Evolutionary conservation across 1,140 invertebrate species (phyloP), one percentile per base, ranked within the genome.

Genomic region (Aphelinus certus): DNA sequence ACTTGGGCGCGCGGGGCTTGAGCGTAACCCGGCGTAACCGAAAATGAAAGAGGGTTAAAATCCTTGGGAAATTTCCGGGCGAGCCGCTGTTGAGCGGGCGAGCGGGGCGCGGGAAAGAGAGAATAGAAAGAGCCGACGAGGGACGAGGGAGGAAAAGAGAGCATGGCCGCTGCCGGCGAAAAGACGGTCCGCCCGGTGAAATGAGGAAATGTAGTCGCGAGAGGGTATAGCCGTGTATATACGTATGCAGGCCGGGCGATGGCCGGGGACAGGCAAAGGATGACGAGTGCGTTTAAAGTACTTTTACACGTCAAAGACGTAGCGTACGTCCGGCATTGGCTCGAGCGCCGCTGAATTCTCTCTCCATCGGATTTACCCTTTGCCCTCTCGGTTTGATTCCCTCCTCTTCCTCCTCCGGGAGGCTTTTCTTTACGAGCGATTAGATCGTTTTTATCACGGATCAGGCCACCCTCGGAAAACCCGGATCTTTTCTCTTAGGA

Each of bases 361-460:
- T 58, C 66, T 68, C 57, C 46, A 49, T 65, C n/a, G n/a, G 56
- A 58, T 47, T 61, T 69, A 7, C 10, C 48, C 63, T 65, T 51
- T 65, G 3, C 6, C 48, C 63, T 7, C 10, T 65, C 51, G 7
- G 56, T 57, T 57, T 57, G 56, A 57, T 57, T 57, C n/a, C 48
- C 61, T 26, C 46, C 66, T 51, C 66, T 1, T 10, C 7, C 7
- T 45, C 45, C 7, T 4, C 43, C 57, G 26, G 26, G 26, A 26
- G 26, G 48, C 42, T 56, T 48, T 70, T 55, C 61, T 64, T 64
- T 72, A 72, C 70, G 70, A 72, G 58, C 70, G 70, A 64, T 72
- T 72, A 72, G 70, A 72, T 72, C 61, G 42, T 72, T 72, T 64
- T 71, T 63, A 71, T 71, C 69, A 60, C 60, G 51, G 45, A 62